These are phyloP conservation scores for Calyptomena viridis DNA, from an alignment of 2,113 vertebrate genomes.

Conservation along the genomic window DNA sequence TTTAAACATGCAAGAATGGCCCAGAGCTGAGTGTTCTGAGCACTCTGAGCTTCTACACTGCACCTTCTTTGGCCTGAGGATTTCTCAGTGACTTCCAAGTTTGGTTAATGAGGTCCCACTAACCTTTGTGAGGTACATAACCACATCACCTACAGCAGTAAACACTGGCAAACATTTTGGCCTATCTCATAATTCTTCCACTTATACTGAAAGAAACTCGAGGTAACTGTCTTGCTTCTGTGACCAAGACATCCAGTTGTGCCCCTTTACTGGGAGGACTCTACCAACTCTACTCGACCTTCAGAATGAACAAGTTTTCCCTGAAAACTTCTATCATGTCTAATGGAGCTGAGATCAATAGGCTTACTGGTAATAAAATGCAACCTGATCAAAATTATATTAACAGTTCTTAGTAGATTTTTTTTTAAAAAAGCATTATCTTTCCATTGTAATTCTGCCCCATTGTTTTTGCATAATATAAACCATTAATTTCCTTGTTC, in stretches of 20 bases:
- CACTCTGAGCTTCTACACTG: neutral
- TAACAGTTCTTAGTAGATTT: neutral
- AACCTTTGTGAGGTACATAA: neutral
- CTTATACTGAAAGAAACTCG: neutral
- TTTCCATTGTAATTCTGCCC: neutral
- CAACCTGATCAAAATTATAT: neutral
- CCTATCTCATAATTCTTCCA: neutral
- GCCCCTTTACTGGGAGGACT: neutral
- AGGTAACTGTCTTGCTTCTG: neutral
- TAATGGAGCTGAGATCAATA: neutral
- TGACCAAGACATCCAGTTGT: neutral
- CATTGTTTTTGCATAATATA: neutral
- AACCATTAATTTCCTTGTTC: conserved; percentile 3
- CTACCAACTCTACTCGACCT: neutral
- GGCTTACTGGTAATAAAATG: neutral
- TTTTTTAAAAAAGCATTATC: neutral
- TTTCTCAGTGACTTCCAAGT: neutral
- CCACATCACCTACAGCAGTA: neutral
- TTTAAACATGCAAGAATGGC: neutral
- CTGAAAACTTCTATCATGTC: neutral
- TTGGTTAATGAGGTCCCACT: neutral
- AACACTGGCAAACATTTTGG: neutral
- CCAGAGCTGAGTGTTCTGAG: neutral
- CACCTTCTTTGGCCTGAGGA: neutral
- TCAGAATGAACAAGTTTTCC: neutral